Evolutionary conservation across 2,888 invertebrate genomes (phyloP), one percentile per base, ranked within the genome.

Genomic region (Cancer borealis): DNA sequence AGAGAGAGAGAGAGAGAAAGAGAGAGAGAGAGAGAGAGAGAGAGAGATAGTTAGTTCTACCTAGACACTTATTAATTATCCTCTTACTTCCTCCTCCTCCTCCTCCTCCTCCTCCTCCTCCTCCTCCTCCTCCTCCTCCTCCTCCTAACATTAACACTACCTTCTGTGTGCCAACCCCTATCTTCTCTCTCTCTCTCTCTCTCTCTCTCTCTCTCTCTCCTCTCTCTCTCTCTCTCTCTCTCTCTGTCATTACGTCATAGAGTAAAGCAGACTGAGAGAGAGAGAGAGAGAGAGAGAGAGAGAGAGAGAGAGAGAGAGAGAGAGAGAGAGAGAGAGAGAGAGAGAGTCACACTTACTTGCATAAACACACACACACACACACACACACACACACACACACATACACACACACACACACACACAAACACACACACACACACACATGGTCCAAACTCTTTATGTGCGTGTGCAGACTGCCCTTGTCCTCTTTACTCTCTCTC

Each of bases 281-380:
- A 66, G 66, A 66, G 66, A 66, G 66, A 66, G 66, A 66, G 66
- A 66, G 66, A 66, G 66, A 66, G 66, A 66, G 66, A 66, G 66
- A 66, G 66, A 66, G 66, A 66, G 66, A n/a, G 21, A 14, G 12
- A 66, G 49, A 49, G 49, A 49, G 49, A 49, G 49, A 49, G 49
- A 49, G 49, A 49, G 49, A 49, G 49, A 49, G 49, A 49, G 49
- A 49, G 49, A 49, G 49, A 49, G 49, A 49, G 49, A 49, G 49
- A 49, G 49, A 54, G 54, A 54, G 54, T 17, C 30, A 30, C 12
- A 30, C 26, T 12, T 14, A 79, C 79, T 30, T 30, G 30, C 79
- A 79, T 30, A 79, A 30, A 79, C 79, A 79, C 79, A 79, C 79
- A 79, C 79, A 79, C 79, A 79, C 79, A 79, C 79, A 79, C 79